phyloP scores from a whole-genome alignment of 2,797 vertebrate genomes.

The Decapterus maruadsi region DNA sequence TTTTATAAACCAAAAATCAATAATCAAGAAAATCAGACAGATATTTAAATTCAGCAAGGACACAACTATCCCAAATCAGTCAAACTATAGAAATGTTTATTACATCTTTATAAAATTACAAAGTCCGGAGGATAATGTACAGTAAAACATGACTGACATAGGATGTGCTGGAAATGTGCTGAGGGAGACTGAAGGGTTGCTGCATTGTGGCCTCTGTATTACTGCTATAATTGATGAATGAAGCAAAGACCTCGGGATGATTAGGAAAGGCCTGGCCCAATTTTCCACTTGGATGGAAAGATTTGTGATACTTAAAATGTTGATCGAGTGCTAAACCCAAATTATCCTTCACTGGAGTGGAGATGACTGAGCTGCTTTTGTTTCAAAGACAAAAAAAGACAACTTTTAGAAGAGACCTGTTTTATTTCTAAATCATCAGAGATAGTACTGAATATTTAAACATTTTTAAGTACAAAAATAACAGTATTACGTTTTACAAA shows the following conservation, averaged over 20 bases:
- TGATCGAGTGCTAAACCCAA: conserved; percentile 5
- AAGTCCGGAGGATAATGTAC: background rate
- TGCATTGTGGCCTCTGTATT: background rate
- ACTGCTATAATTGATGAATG: conserved; percentile 2
- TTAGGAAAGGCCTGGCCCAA: conserved; percentile 7
- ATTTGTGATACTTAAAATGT: conserved; percentile 28
- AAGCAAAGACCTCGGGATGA: conserved; percentile 9
- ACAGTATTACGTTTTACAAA: conserved; percentile 11
- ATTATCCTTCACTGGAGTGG: background rate
- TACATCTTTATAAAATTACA: background rate
- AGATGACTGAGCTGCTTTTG: background rate
- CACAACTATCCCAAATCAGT: background rate
- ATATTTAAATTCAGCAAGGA: background rate
- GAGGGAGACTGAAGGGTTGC: background rate
- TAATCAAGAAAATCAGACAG: background rate
- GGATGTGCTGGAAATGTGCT: conserved; percentile 3
- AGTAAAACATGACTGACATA: background rate
- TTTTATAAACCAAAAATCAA: background rate
- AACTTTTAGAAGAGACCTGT: background rate
- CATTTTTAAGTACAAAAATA: conserved; percentile 28
- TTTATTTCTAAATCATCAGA: conserved; percentile 41
- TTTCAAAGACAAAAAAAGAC: conserved; percentile 21
- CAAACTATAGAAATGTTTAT: background rate
- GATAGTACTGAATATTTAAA: background rate
- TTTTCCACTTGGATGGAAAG: conserved; percentile 29